phyloP scores from a whole-genome alignment of 2,888 invertebrate genomes.

The Melangyna quadrimaculata region DNA sequence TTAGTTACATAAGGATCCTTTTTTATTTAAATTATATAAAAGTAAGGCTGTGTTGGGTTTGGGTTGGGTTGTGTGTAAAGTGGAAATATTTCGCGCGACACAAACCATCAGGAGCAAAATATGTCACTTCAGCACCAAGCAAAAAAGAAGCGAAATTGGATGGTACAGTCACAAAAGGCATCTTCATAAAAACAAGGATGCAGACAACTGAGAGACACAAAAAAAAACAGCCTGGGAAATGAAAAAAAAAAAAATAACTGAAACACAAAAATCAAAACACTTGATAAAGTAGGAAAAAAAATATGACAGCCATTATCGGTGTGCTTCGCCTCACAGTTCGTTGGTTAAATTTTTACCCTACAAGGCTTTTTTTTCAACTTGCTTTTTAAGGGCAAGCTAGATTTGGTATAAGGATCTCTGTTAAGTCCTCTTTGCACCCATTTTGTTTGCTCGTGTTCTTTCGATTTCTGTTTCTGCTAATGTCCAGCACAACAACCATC shows the following conservation, averaged over 20 bases:
- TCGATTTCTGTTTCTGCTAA: constrained; percentile 60
- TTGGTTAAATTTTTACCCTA: constrained; percentile 27
- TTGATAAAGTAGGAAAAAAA: constrained; percentile 52
- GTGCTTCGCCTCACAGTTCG: constrained; percentile 47
- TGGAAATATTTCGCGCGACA: constrained; percentile 52
- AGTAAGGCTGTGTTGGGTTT: constrained; percentile 14
- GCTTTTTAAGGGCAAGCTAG: constrained; percentile 10
- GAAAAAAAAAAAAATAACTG: background rate
- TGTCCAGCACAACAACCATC: constrained; percentile 32
- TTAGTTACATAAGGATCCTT: constrained; percentile 68
- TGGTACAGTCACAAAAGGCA: constrained; percentile 3
- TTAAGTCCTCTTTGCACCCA: constrained; percentile 25
- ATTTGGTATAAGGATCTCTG: constrained; percentile 22
- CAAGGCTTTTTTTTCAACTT: background rate
- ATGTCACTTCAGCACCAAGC: constrained; percentile 23
- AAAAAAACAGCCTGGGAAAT: constrained; percentile 29
- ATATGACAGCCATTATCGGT: constrained; percentile 67
- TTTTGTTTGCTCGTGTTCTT: constrained; percentile 43
- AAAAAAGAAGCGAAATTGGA: background rate
- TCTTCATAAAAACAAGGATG: constrained; percentile 31
- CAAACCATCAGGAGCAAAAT: constrained; percentile 38
- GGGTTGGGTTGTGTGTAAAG: too few species aligned
- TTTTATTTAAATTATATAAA: constrained; percentile 29
- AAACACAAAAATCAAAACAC: background rate
- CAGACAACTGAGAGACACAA: constrained; percentile 4